Evolutionary conservation across 2,888 invertebrate genomes (phyloP), one percentile per base, ranked within the genome.

Genomic region (Cantharis flavilabris): DNA sequence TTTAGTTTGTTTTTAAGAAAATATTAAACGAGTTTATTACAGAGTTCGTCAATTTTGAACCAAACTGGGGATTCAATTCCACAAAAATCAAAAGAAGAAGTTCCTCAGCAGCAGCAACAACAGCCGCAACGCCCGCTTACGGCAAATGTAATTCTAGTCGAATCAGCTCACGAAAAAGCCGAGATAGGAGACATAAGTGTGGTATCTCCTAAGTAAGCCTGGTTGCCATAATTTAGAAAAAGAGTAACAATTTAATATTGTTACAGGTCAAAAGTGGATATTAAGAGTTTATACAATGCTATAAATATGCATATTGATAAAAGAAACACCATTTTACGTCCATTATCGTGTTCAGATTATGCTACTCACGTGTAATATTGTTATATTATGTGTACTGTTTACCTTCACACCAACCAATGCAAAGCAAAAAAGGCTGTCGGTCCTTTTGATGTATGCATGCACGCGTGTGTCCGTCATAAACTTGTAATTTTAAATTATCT

Each of bases 381-480:
- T 67, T 20, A 28, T 71, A 26, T 26, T 26, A 18, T 71, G 28
- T 14, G 72, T 14, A 14, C 23, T 62, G 26, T 49, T 26, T 72
- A 65, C 20, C 11, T 72, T 72, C 76, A 76, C 76, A 76, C 76
- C 76, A 76, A 76, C 62, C 33, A 62, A 65, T 49, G 49, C n/a
- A 49, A 49, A 49, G n/a, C 49, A 26, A 23, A 63, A 74, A 76
- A 76, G 76, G 72, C 76, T 76, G 76, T 76, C 64, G 28, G n/a
- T 49, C 49, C 49, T 49, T 49, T 49, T 49, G 49, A 49, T 49
- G 49, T 13, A 7, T 49, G 49, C 26, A 64, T 67, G 23, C 69
- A 14, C n/a, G 71, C 16, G 72, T 69, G 62, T 72, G 69, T 76
- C 67, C 71, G 62, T 18, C 67, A 20, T 76, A 72, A 69, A 67